Base-by-base conservation (phyloP, 1,140 invertebrate species). In the Batillaria attramentaria region DNA sequence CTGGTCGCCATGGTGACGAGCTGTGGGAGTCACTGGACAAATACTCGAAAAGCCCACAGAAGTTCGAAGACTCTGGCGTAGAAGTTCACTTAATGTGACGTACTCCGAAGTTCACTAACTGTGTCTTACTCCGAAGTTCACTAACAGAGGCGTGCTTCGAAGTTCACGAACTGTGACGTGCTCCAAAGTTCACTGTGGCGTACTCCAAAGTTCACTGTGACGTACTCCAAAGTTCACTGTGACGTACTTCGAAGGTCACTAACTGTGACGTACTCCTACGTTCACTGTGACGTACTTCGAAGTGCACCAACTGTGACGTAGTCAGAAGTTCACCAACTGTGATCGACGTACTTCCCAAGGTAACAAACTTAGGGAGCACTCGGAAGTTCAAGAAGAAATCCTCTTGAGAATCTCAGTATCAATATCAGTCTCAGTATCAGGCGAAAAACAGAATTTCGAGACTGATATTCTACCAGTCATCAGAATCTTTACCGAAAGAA, bases 1-100 rank as follows among this genome's bases (percentile, higher is more conserved):
- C 31, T 37, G 33, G 57, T 62, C 4, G 73, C 24, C 73, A 75
- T 75, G 28, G 6, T 50, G 18, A 39, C n/a, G n/a, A n/a, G n/a
- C n/a, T 33, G 35, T 69, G 6, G 69, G 28, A 0, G 10, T 4
- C 37, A 33, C 66, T 37, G 57, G 31, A 50, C 46, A 24, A 50
- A 10, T 10, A 50, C 46, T 13, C 66, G 66, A 69, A 8, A 35
- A 20, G 5, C 5, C 28, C 28, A 69, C 28, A 69, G 24, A 69
- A 10, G 10, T 33, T 6, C 66, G 2, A 35, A 4, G 31, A 24
- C 62, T 24, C 24, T 33, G 18, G 16, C 1, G 33, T 66, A 33
- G 16, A 31, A 16, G 62, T 3, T 28, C 33, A 28, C 24, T 8
- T 33, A 28, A 24, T 28, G 31, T 24, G 28, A 10, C 8, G 16